Evolutionary conservation across 2,113 vertebrate genomes (phyloP).

Genomic region (Spheniscus mendiculus): DNA sequence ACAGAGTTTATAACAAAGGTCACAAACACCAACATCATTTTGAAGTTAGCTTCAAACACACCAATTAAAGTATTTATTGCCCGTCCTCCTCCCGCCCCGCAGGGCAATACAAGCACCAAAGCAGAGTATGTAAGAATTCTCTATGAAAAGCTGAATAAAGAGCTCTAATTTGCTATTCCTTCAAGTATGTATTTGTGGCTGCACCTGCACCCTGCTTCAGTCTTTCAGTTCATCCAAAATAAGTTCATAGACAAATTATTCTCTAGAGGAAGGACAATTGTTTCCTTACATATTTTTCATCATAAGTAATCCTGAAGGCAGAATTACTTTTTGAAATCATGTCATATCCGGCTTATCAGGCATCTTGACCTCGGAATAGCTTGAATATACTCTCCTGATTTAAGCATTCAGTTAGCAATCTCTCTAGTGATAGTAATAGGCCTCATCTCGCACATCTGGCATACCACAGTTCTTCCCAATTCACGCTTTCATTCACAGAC

Average conservation of each 20-base stretch:
- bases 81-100: fast-evolving
- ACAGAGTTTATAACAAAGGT: neutral
- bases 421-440: neutral
- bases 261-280: neutral
- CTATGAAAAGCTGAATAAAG: fast-evolving
- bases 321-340: neutral
- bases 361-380: neutral
- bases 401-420: neutral
- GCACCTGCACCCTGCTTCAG: neutral
- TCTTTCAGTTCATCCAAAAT: neutral
- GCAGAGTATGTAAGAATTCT: neutral
- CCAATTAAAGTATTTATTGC: neutral
- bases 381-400: neutral
- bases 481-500: neutral
- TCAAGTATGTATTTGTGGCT: neutral
- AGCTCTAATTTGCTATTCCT: neutral
- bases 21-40: neutral
- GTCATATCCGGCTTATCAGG: neutral
- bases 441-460: neutral
- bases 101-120: neutral
- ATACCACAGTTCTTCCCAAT: neutral
- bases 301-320: fast-evolving
- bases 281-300: neutral
- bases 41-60: neutral
- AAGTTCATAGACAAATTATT: neutral